A percentile compares a stretch with the other conserved stretches of the same genome.
Evolutionary conservation across 37 sponge, comb jelly and placozoan genomes (phyloP).

Genomic region (Cladorhizidae sp.): DNA sequence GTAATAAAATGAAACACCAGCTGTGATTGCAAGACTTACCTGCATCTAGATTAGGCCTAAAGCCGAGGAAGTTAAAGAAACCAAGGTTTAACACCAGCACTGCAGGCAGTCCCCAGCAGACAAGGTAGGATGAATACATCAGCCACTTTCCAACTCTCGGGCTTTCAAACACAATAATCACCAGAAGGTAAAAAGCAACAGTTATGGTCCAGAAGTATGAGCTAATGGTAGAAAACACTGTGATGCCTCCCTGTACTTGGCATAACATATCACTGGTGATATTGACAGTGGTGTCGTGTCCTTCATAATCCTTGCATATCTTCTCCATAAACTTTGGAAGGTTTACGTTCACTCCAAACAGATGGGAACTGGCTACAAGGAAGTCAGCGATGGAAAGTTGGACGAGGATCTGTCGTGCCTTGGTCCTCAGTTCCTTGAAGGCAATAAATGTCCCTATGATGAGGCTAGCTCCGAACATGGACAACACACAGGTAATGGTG

Average conservation of each 20-base stretch:
- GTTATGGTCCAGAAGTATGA: slow-evolving; percentile 66
- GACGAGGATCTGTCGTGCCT: slow-evolving; percentile 51
- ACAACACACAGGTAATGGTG: slow-evolving; percentile 36
- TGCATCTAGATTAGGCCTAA: slow-evolving; percentile 11
- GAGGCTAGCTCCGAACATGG: slow-evolving; percentile 57
- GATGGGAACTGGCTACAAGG: slow-evolving; percentile 40
- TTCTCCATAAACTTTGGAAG: neutral
- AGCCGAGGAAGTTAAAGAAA: slow-evolving; percentile 15
- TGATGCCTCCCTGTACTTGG: slow-evolving; percentile 40
- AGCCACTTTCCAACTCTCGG: slow-evolving; percentile 26
- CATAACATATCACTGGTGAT: slow-evolving; percentile 8
- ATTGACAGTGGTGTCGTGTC: neutral
- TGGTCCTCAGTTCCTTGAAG: slow-evolving; percentile 56
- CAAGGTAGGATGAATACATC: slow-evolving; percentile 13
- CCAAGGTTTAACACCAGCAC: slow-evolving; percentile 22
- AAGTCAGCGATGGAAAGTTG: slow-evolving; percentile 75
- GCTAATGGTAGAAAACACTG: slow-evolving; percentile 26
- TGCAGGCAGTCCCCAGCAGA: slow-evolving; percentile 59
- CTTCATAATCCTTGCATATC: neutral
- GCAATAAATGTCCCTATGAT: slow-evolving; percentile 65
- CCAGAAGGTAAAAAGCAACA: slow-evolving; percentile 65
- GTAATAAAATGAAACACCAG: too few species aligned
- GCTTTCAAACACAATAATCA: slow-evolving; percentile 37
- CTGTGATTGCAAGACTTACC: slow-evolving; percentile 6
- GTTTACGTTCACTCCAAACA: slow-evolving; percentile 42